phyloP scores from a whole-genome alignment of 2,888 invertebrate genomes.

The Orthonevra nobilis region DNA sequence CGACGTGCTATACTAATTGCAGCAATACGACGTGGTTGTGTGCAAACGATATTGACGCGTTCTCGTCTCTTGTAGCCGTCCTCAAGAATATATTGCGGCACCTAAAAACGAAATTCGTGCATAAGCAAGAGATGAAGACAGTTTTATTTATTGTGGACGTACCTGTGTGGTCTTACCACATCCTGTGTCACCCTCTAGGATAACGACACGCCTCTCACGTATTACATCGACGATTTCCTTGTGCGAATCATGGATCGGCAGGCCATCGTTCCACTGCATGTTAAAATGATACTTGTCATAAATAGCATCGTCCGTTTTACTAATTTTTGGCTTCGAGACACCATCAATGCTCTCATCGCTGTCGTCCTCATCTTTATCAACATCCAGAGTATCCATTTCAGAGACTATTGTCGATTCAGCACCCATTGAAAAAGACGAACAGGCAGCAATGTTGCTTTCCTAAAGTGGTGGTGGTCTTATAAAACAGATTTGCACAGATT shows the following conservation, averaged over 20 bases:
- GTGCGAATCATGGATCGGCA: constrained; percentile 77
- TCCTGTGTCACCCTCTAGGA: constrained; percentile 96
- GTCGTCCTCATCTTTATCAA: constrained; percentile 71
- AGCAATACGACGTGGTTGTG: constrained; percentile 96
- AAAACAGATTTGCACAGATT: too few relatives aligned
- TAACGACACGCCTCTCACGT: constrained; percentile 83
- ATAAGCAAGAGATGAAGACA: neutral
- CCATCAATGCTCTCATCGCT: constrained; percentile 35
- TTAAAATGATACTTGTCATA: constrained; percentile 76
- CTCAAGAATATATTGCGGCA: constrained; percentile 96
- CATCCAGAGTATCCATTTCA: constrained; percentile 75
- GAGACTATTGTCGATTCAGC: constrained; percentile 38
- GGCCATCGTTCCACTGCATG: constrained; percentile 73
- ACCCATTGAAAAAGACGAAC: neutral
- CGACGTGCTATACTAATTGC: constrained; percentile 93
- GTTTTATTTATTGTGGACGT: too few relatives aligned
- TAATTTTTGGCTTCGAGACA: constrained; percentile 51
- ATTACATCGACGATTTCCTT: constrained; percentile 86
- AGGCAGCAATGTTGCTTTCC: constrained; percentile 30
- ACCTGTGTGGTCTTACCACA: constrained; percentile 94
- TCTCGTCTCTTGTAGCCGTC: constrained; percentile 83
- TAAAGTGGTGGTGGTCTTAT: neutral
- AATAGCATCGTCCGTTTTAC: constrained; percentile 72
- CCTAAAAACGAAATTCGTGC: constrained; percentile 75
- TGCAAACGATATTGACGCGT: constrained; percentile 93